Conservation (phyloP, 2,888 invertebrate species). For the Erannis defoliaria region DNA sequence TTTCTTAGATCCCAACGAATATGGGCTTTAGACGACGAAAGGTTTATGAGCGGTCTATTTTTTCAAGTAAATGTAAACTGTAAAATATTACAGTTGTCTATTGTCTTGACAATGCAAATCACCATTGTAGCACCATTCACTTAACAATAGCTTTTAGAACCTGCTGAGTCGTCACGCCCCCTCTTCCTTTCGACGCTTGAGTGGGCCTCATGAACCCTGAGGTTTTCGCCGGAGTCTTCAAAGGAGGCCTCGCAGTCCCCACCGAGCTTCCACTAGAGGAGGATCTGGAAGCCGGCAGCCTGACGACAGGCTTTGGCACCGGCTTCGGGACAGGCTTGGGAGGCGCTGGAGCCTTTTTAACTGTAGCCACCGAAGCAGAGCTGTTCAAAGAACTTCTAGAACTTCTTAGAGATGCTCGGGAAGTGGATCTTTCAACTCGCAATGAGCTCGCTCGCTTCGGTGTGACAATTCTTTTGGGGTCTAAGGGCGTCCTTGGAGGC, state of each 20-base stretch:
- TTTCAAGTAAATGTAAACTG: too few relatives aligned
- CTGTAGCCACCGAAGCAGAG: slow-evolving; percentile 92
- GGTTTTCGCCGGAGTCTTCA: slow-evolving; percentile 70
- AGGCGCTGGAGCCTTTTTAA: slow-evolving; percentile 88
- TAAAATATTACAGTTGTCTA: neutral
- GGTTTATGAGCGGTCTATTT: too few relatives aligned
- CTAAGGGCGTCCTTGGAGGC: slow-evolving; percentile 68
- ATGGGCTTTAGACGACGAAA: neutral
- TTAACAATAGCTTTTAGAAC: slow-evolving; percentile 69
- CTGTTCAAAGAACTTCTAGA: slow-evolving; percentile 95
- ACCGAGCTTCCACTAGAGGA: slow-evolving; percentile 82
- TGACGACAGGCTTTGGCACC: slow-evolving; percentile 73
- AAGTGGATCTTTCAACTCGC: slow-evolving; percentile 92
- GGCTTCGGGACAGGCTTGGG: slow-evolving; percentile 78
- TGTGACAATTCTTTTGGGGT: slow-evolving; percentile 64
- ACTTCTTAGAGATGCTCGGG: slow-evolving; percentile 92
- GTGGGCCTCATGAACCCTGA: slow-evolving; percentile 95
- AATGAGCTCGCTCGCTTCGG: slow-evolving; percentile 76
- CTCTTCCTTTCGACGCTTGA: slow-evolving; percentile 92
- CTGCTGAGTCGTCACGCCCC: slow-evolving; percentile 66
- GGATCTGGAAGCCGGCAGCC: slow-evolving; percentile 80
- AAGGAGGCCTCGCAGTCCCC: slow-evolving; percentile 78
- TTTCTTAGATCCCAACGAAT: neutral
- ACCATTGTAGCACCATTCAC: slow-evolving; percentile 47
- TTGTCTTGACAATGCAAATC: neutral